A percentile compares a stretch with the other conserved stretches of the same genome.
Conservation (phyloP, 2,113 vertebrate genomes). For the Dolichallabes microphthalmus region DNA sequence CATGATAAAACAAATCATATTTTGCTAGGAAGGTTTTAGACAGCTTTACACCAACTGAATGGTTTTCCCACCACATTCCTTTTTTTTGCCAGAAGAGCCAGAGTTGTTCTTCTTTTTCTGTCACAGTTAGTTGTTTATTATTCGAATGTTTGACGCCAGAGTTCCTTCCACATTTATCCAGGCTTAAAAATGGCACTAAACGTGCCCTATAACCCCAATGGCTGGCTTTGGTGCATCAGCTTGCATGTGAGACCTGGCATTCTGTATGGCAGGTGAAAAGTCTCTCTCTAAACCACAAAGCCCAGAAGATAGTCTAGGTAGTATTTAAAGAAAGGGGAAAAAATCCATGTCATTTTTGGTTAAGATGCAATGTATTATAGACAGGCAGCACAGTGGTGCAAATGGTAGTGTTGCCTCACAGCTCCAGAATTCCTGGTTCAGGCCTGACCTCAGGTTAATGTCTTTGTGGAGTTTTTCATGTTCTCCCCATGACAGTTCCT, state of each 20-base stretch:
- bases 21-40: neutral
- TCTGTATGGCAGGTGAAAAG: no score
- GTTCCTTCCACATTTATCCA: no score
- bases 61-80: neutral
- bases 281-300: no score
- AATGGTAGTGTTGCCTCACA: neutral
- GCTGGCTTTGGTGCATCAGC: no score
- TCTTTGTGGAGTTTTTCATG: neutral
- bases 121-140: no score
- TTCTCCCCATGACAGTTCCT: neutral
- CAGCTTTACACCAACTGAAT: neutral
- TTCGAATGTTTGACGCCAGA: no score
- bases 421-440: neutral
- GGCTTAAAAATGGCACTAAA: no score
- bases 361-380: neutral
- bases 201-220: no score
- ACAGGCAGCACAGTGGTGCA: neutral
- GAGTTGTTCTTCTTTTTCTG: no score
- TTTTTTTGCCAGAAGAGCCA: neutral
- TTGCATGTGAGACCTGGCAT: no score
- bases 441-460: neutral
- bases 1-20: neutral
- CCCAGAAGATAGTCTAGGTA: neutral
- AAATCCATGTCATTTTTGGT: neutral
- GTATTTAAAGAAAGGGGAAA: neutral